Evolutionary conservation across 2,113 vertebrate species (phyloP), one percentile per base, ranked within the genome.

Genomic region (Tetrax tetrax): DNA sequence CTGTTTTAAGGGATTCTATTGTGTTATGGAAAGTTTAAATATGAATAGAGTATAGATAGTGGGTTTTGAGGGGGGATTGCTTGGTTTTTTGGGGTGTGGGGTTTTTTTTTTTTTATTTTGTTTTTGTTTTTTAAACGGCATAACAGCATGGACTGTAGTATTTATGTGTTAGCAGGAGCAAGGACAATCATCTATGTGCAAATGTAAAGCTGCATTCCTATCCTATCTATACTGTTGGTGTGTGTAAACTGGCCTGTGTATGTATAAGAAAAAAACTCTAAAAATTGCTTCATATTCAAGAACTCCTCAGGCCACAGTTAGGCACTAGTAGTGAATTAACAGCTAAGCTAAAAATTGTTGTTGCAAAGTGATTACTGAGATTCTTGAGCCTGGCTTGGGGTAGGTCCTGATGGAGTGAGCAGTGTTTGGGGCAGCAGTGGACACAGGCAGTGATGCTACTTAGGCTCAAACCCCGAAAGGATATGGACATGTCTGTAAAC

Each of bases 301-400:
- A 80, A 0, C 43, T 76, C 50, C 41, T 82, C 37, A 63, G 50
- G 35, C 66, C 70, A 38, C 54, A 48, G 33, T 53, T 83, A 63
- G n/a, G 33, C 0, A 0, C 31, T 71, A 11, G 43, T 21, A 43
- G 69, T 63, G 47, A 47, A 38, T n/a, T 4, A 75, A 48, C 14
- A 91, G 57, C 28, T 64, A 51, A 63, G 35, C 65, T 81, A 48
- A 31, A 68, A 81, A 21, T 51, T 91, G 43, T 3, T 54, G 16
- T 24, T 86, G 51, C 43, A 19, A 23, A 80, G 7, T 28, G 33
- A 47, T 8, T 9, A 4, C 24, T 35, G 54, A 29, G 53, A 37
- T 25, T 37, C 47, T 47, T 33, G 63, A 77, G 51, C 15, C 5
- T 56, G 60, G 7, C 56, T n/a, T n/a, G n/a, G n/a, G n/a, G n/a